Evolutionary conservation across 2,888 invertebrate genomes (phyloP), one percentile per base, ranked within the genome.

Genomic region (Tachina fera): DNA sequence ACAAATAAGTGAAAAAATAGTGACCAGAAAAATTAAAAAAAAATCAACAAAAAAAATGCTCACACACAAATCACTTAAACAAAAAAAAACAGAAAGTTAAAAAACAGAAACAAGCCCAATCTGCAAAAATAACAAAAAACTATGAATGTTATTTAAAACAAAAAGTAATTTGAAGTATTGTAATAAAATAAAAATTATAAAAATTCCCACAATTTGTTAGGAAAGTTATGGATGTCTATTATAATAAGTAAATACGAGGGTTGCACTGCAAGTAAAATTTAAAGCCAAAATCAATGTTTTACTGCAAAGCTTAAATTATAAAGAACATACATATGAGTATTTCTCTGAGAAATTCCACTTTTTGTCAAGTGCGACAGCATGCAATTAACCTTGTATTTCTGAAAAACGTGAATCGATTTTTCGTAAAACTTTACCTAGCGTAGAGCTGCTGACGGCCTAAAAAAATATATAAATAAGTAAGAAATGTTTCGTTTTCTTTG

Each of bases 1-100:
- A 53, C 70, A 78, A 79, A 79, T 72, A 79, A 47, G 3, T 14
- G 14, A 63, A 56, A 5, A 72, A 45, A 56, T 39, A 63, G 14
- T 70, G 47, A 63, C 68, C 65, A 61, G 6, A 79, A 80, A 49
- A 39, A 74, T 45, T 65, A 22, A 72, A 72, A 79, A 13, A 65
- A 43, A 60, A 51, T 43, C 4, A 53, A 61, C 11, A 49, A 39
- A 72, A 80, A 72, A 14, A 49, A 49, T 43, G 16, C 41, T 74
- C 74, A 41, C 80, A 80, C 74, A 74, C 80, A 80, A 80, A 80
- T 74, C 67, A 80, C 60, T 80, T 80, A 58, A 39, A 22, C 63
- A 53, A 65, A 60, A 22, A 70, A 53, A 65, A 60, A n/a, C 45
- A n/a, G 49, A 65, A 56, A 49, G 41, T 71, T 45, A 11, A 71